Base-by-base conservation (phyloP, 2,113 vertebrate genomes). In the Amphilophus citrinellus region DNA sequence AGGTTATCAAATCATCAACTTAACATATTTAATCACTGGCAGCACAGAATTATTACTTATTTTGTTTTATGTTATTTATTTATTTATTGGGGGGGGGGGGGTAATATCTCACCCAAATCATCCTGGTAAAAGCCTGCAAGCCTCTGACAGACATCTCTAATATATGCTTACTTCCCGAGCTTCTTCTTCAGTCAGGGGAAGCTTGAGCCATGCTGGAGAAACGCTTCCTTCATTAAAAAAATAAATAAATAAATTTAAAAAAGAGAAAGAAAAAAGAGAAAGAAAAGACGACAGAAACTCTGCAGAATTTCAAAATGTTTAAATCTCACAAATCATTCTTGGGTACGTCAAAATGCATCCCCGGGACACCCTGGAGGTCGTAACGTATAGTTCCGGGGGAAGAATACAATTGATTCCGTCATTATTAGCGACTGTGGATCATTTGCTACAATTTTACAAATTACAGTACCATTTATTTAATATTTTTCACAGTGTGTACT, bases 91-190 rank as follows among this genome's bases (percentile, higher is more conserved):
- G 2, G 14, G 39, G 63, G 22, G 2, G 5, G 8, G n/a, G 22
- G 22, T 22, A 22, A 22, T 2, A 9, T 44, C 87, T 92, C 77
- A 95, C 95, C 92, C 80, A 77, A 76, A 93, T 44, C 89, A 94
- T 92, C 32, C 22, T 85, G 73, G 3, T 68, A 18, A 83, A 63
- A 20, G 65, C 22, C 68, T 73, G 6, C 59, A 80, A 50, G 13
- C 22, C 44, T 53, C 20, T 11, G 27, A 47, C 35, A 32, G 3
- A 27, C 61, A 83, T 84, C 2, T 61, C 53, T 68, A 53, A 27
- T 20, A 9, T 59, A 3, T 37, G 2, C 1, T 62, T 30, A 62
- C 44, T 57, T 15, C 66, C 9, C 61, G 42, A 63, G 7, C 9
- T 2, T n/a, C 17, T 76, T 27, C 15, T 73, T 50, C 35, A 58